Evolutionary conservation across 2,113 vertebrate genomes (phyloP), one percentile per base, ranked within the genome.

Genomic region (Megaceryle maxima): DNA sequence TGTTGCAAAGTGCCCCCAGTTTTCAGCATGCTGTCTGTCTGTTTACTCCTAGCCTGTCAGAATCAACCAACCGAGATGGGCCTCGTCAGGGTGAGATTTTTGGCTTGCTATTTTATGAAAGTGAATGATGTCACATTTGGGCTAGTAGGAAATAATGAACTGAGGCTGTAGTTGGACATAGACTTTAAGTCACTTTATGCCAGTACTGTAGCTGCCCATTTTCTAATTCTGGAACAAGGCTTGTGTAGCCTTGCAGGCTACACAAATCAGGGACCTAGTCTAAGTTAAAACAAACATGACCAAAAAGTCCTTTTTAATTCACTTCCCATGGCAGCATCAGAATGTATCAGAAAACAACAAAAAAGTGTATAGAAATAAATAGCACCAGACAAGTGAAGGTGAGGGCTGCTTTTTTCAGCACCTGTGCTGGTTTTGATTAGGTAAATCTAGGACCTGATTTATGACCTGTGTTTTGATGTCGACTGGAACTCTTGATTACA

Each of bases 11-110:
- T 13, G 98, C 99, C 15, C 83, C 98, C 8, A 98, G 98, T 85
- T 98, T 99, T 64, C 99, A 99, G 98, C 99, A 99, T 80, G 97
- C 98, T 10, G 97, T 99, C 92, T 99, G 99, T 95, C 98, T 99
- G 91, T 99, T 99, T 96, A 99, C 99, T 96, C 99, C 99, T 0
- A 99, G 98, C 44, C 98, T 99, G 83, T 98, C 98, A 19, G 99
- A 99, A 92, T 98, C 98, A 51, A 96, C 98, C 67, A 99, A 98
- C 96, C 97, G 98, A 94, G 99, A 99, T 22, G 98, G 98, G 62
- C 88, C 98, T 16, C 98, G 99, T n/a, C 80, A 98, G 97, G 98
- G 99, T 98, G 74, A 96, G 97, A 13, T 53, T 35, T 88, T 46
- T 74, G 55, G 35, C 44, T 86, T 72, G 43, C 28, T 79, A 0